These are phyloP conservation scores for Callyntrura sp. DNA, from an alignment of 2,888 invertebrate species.

Conservation along the genomic window DNA sequence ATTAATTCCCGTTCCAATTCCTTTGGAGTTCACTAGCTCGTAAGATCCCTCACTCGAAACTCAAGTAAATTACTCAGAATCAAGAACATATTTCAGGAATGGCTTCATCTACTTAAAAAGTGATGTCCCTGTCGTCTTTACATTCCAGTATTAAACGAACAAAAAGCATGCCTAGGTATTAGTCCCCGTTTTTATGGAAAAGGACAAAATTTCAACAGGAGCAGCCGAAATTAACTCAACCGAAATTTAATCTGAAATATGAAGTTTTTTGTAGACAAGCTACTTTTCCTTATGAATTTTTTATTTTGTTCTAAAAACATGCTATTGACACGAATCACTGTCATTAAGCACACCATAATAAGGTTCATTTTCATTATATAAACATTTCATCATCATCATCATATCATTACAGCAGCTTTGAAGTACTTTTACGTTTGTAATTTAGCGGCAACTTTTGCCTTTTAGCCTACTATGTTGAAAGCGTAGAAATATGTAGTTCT, in stretches of 20 bases:
- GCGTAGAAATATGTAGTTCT: background rate
- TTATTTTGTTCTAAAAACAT: background rate
- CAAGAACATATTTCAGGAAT: background rate
- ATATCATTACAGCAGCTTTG: background rate
- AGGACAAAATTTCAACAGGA: background rate
- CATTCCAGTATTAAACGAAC: too few relatives aligned
- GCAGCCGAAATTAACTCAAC: background rate
- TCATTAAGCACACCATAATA: background rate
- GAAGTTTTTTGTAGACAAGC: background rate
- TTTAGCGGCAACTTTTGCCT: slow-evolving; percentile 15
- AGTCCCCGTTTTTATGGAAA: too few relatives aligned
- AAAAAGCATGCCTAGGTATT: too few relatives aligned
- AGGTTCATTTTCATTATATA: background rate
- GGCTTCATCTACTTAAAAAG: background rate
- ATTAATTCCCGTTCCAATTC: background rate
- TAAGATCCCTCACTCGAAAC: background rate
- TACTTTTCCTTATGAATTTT: background rate
- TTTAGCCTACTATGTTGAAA: background rate
- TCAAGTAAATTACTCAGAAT: background rate
- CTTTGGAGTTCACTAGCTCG: background rate
- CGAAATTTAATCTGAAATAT: background rate
- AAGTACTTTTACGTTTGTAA: background rate
- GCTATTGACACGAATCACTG: background rate
- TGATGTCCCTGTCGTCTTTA: background rate
- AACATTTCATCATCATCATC: background rate